Conservation (phyloP, 2,113 vertebrate species). For the Hippocampus comes region DNA sequence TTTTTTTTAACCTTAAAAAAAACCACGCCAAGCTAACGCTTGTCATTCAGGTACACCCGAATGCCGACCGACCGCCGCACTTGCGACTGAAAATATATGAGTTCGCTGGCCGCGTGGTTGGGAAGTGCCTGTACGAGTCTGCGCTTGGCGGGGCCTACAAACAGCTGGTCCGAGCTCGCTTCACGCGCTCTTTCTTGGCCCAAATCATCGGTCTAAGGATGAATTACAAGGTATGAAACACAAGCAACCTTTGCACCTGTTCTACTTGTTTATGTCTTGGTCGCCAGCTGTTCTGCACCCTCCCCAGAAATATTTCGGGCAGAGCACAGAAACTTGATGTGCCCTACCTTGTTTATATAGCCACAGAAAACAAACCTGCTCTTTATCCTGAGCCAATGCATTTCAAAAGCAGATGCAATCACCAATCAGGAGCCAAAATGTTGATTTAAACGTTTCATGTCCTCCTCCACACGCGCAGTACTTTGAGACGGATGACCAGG, state of each 20-base stretch:
- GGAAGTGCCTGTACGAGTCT: conserved; percentile 97
- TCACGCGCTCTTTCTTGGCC: conserved; percentile 95
- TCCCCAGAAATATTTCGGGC: conserved; percentile 14
- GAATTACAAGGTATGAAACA: conserved; percentile 90
- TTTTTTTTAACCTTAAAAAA: not conserved
- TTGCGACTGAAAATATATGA: conserved; percentile 91
- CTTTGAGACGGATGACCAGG: conserved; percentile 96
- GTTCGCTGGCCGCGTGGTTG: conserved; percentile 92
- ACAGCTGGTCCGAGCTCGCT: conserved; percentile 92
- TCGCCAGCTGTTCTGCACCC: conserved; percentile 38
- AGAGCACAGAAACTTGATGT: conserved; percentile 34
- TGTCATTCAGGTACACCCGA: conserved; percentile 86
- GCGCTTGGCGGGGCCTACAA: conserved; percentile 92
- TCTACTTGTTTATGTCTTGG: conserved; percentile 36
- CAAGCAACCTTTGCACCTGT: conserved; percentile 8
- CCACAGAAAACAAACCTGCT: conserved; percentile 25
- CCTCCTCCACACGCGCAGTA: conserved; percentile 73
- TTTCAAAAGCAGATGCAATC: conserved; percentile 36
- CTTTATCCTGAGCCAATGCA: conserved; percentile 27
- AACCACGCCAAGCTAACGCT: not conserved
- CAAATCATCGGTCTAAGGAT: conserved; percentile 97
- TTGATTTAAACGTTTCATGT: conserved; percentile 49
- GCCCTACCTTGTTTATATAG: conserved; percentile 30
- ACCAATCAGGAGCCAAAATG: conserved; percentile 31
- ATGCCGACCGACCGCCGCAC: conserved; percentile 82